Conservation (phyloP, 2,888 invertebrate genomes). For the Subacronicta megacephala region DNA sequence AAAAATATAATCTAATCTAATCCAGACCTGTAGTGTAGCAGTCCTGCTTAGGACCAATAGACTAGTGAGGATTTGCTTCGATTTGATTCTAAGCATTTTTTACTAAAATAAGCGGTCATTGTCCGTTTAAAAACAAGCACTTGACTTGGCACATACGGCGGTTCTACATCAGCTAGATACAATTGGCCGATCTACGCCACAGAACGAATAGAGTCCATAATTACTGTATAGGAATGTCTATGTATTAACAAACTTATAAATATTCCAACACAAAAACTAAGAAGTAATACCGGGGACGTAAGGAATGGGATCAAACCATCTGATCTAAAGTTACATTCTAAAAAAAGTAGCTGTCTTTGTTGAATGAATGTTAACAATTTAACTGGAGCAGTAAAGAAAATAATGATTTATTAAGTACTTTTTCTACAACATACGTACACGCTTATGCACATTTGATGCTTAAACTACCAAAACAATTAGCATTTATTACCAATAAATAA, state of each 20-base stretch:
- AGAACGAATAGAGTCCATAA: constrained; percentile 9
- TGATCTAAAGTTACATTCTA: constrained; percentile 31
- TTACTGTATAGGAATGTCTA: constrained; percentile 23
- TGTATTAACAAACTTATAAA: constrained; percentile 38
- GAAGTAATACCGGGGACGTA: too few relatives aligned
- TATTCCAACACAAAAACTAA: constrained; percentile 40
- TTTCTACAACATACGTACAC: constrained; percentile 12
- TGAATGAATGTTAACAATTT: constrained; percentile 46
- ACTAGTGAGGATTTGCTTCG: too few relatives aligned
- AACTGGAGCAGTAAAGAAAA: constrained; percentile 37
- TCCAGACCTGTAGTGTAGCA: too few relatives aligned
- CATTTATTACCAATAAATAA: not conserved
- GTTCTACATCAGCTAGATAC: not conserved
- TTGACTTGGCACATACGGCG: not conserved
- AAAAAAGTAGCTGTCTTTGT: constrained; percentile 42
- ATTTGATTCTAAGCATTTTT: too few relatives aligned
- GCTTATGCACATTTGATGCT: constrained; percentile 7
- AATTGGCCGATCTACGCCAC: not conserved
- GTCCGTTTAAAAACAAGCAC: too few relatives aligned
- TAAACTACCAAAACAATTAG: constrained; percentile 2
- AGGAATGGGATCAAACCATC: constrained; percentile 23
- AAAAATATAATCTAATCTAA: too few relatives aligned
- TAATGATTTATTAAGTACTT: constrained; percentile 32
- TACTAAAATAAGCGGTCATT: too few relatives aligned
- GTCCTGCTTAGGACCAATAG: too few relatives aligned